Evolutionary conservation across 2,797 vertebrate species (phyloP).

Genomic region (Sebastes steindachneri): DNA sequence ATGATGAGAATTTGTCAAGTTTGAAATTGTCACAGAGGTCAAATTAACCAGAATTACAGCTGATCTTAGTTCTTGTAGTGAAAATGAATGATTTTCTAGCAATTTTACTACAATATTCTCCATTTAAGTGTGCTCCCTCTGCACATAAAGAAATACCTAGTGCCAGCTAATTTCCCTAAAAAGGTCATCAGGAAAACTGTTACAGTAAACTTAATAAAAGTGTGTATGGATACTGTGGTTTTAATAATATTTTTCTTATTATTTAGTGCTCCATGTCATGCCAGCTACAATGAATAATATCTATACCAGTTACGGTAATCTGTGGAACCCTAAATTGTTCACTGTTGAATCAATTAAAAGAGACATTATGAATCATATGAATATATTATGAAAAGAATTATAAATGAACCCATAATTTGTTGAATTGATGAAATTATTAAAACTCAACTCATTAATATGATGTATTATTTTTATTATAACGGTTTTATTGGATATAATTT

Average conservation of each 20-base stretch:
- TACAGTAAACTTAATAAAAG: background rate
- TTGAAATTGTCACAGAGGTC: background rate
- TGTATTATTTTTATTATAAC: background rate
- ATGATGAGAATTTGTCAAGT: background rate
- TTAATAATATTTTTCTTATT: background rate
- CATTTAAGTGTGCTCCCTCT: background rate
- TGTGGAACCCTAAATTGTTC: background rate
- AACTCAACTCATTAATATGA: background rate
- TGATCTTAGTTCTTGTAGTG: background rate
- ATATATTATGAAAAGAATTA: background rate
- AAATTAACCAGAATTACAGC: background rate
- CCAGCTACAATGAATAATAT: background rate
- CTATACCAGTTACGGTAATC: background rate
- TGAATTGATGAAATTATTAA: background rate
- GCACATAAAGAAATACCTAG: background rate
- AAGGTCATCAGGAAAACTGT: background rate
- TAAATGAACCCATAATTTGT: background rate
- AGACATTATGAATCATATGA: background rate
- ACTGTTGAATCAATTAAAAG: background rate
- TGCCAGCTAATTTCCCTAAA: background rate
- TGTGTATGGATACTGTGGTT: background rate
- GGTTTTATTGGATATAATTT: background rate
- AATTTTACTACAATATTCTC: background rate
- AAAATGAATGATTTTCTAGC: background rate
- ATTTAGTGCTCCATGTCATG: background rate